Conservation (phyloP, 2,797 vertebrate species). For the Capromys pilorides region DNA sequence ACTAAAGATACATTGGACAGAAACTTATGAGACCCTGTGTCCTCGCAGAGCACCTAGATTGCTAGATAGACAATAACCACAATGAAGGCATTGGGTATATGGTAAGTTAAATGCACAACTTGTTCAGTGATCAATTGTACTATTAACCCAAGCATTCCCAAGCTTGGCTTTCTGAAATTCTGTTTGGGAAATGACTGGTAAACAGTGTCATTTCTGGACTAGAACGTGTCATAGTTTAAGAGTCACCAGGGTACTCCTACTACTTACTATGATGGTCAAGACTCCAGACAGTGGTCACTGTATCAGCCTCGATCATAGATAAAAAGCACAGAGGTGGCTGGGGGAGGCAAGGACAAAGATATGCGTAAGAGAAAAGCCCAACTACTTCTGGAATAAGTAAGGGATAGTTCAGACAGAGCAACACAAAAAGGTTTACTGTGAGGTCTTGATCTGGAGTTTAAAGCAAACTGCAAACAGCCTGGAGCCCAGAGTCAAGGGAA, state of each 20-base stretch:
- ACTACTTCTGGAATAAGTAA: neutral
- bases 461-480: neutral
- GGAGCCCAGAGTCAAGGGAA: neutral
- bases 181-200: neutral
- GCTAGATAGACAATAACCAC: neutral
- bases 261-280: neutral
- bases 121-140: neutral
- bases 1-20: neutral
- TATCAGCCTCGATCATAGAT: neutral
- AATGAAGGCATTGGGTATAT: neutral
- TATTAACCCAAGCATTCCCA: neutral
- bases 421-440: neutral
- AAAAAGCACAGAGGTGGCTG: neutral
- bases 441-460: neutral
- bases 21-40: neutral
- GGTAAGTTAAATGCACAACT: neutral
- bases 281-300: neutral
- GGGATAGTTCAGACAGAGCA: neutral
- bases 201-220: neutral
- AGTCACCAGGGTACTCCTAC: neutral
- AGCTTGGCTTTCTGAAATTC: neutral
- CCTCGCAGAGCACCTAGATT: neutral
- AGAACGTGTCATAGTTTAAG: neutral
- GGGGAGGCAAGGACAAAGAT: neutral
- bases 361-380: neutral